phyloP scores from a whole-genome alignment of 2,113 vertebrate genomes.

The Pachycephala philippinensis region DNA sequence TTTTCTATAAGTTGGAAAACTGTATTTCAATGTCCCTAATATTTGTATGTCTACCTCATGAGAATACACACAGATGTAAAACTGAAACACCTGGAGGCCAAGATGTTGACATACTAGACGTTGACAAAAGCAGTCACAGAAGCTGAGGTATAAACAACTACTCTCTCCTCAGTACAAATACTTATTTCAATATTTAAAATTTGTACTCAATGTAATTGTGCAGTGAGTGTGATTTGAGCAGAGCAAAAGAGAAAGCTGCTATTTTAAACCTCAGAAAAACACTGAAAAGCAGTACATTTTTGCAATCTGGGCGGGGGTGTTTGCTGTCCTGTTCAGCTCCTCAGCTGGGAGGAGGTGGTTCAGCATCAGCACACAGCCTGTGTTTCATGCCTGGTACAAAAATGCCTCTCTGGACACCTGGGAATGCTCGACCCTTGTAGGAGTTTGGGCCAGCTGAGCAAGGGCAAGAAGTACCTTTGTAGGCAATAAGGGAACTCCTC shows the following conservation, averaged over 20 bases:
- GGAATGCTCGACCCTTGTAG: rapidly evolving
- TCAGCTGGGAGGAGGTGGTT: neutral
- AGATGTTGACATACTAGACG: neutral
- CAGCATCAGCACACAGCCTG: neutral
- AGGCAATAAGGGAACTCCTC: neutral
- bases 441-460: neutral
- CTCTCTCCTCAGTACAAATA: neutral
- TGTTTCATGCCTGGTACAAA: neutral
- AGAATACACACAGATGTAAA: neutral
- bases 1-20: neutral
- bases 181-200: neutral
- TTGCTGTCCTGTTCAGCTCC: neutral
- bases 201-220: rapidly evolving
- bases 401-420: rapidly evolving
- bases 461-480: neutral
- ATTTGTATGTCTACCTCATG: neutral
- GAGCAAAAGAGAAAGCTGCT: neutral
- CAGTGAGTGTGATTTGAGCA: neutral
- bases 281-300: neutral
- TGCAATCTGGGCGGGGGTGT: rapidly evolving
- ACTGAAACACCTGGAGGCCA: neutral
- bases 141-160: neutral
- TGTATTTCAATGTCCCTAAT: neutral
- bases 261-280: neutral
- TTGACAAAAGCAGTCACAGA: neutral